Evolutionary conservation across 2,797 vertebrate genomes (phyloP).

Genomic region (Enteromius anoplus): DNA sequence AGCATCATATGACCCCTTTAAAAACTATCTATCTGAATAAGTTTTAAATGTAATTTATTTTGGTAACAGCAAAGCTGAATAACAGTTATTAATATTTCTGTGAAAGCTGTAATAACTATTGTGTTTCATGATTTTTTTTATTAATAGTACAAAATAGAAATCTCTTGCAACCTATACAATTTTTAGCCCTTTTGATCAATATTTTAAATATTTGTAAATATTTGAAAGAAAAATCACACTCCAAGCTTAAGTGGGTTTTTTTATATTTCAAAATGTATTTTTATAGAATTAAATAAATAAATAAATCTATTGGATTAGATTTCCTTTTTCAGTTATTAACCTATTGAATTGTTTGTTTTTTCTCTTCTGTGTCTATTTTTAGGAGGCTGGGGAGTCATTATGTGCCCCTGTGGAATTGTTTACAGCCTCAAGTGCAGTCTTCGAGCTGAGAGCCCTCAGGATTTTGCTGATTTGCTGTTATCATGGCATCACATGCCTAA

Average conservation of each 20-base stretch:
- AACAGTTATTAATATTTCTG: neutral
- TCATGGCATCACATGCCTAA: slow-evolving; percentile 28
- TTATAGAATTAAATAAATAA: too few species aligned
- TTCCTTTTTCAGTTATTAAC: neutral
- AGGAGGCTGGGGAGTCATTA: slow-evolving; percentile 30
- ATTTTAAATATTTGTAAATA: neutral
- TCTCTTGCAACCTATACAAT: neutral
- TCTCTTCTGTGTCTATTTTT: neutral
- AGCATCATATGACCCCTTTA: too few species aligned
- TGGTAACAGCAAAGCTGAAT: neutral
- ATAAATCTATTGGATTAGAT: too few species aligned
- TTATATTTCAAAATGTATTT: neutral
- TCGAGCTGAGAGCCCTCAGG: neutral
- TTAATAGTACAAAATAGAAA: neutral
- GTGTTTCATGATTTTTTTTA: neutral
- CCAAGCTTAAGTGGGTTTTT: neutral
- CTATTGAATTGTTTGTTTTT: neutral
- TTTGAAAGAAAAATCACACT: neutral
- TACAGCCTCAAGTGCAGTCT: slow-evolving; percentile 24
- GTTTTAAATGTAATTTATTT: neutral
- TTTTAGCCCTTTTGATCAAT: neutral
- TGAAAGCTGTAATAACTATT: neutral
- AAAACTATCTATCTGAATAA: neutral
- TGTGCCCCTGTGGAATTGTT: slow-evolving; percentile 36
- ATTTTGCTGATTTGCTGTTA: slow-evolving; percentile 29